These are phyloP conservation scores for Zophobas morio DNA, from an alignment of 1,140 invertebrate species.

Conservation along the genomic window DNA sequence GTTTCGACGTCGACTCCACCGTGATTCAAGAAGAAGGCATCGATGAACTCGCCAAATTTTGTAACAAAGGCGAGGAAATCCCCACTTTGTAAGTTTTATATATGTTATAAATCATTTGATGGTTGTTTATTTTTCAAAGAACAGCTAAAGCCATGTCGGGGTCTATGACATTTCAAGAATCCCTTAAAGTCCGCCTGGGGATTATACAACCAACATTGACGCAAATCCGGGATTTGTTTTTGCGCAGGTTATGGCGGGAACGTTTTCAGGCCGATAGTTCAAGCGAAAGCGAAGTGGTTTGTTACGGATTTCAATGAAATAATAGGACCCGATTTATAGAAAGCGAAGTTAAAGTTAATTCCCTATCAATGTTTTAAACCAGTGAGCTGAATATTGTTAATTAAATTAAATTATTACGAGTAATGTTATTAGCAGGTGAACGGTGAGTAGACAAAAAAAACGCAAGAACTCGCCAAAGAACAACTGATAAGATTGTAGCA, in stretches of 20 bases:
- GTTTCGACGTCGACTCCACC: slow-evolving; percentile 99
- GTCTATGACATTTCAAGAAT: slow-evolving; percentile 92
- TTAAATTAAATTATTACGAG: no score
- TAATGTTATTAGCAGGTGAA: no score
- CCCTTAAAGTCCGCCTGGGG: slow-evolving; percentile 84
- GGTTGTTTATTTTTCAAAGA: slow-evolving; percentile 70
- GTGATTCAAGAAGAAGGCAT: slow-evolving; percentile 96
- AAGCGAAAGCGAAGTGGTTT: slow-evolving; percentile 88
- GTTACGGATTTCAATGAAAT: slow-evolving; percentile 93
- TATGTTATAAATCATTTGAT: background rate
- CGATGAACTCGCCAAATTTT: slow-evolving; percentile 95
- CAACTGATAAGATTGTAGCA: no score
- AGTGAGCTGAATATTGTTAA: no score
- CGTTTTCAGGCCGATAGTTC: slow-evolving; percentile 88
- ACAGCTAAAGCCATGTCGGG: slow-evolving; percentile 96
- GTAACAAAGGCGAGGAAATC: slow-evolving; percentile 92
- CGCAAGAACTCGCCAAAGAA: no score
- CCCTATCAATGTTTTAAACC: no score
- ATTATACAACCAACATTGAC: slow-evolving; percentile 87
- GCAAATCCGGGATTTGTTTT: slow-evolving; percentile 77
- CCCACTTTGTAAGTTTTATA: slow-evolving; percentile 81
- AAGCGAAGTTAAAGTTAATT: no score
- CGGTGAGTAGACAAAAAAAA: no score
- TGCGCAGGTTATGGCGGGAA: slow-evolving; percentile 94
- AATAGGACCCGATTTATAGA: no score